These are phyloP conservation scores for Cryptoleucopteryx plumbea DNA, from an alignment of 2,113 vertebrate species.

Conservation along the genomic window DNA sequence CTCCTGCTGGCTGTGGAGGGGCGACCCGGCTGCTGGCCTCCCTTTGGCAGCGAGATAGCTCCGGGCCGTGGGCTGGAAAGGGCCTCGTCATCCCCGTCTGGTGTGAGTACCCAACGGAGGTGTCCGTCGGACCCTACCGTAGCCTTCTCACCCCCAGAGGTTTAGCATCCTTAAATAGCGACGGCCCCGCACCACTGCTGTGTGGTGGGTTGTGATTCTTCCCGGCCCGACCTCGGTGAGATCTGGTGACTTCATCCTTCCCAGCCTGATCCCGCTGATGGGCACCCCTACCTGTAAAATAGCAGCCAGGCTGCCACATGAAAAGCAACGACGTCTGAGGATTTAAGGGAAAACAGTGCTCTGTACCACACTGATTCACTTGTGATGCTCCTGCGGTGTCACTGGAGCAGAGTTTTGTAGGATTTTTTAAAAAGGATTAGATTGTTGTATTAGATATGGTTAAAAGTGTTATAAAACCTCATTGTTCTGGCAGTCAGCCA, in stretches of 20 bases:
- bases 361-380: rapidly evolving
- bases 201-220: background rate
- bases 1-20: background rate
- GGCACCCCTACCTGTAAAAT: background rate
- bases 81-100: background rate
- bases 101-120: background rate
- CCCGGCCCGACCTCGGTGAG: rapidly evolving
- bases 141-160: too few relatives aligned
- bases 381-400: background rate
- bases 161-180: background rate
- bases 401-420: background rate
- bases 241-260: background rate
- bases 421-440: background rate
- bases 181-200: rapidly evolving
- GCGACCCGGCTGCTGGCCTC: background rate
- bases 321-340: rapidly evolving
- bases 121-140: rapidly evolving
- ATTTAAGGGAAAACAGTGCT: background rate
- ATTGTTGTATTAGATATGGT: background rate
- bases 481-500: background rate
- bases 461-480: background rate
- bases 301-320: rapidly evolving
- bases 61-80: background rate
- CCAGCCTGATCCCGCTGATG: background rate
- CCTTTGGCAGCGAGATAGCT: background rate